phyloP scores from a whole-genome alignment of 2,113 vertebrate species.

The Mesocricetus auratus region DNA sequence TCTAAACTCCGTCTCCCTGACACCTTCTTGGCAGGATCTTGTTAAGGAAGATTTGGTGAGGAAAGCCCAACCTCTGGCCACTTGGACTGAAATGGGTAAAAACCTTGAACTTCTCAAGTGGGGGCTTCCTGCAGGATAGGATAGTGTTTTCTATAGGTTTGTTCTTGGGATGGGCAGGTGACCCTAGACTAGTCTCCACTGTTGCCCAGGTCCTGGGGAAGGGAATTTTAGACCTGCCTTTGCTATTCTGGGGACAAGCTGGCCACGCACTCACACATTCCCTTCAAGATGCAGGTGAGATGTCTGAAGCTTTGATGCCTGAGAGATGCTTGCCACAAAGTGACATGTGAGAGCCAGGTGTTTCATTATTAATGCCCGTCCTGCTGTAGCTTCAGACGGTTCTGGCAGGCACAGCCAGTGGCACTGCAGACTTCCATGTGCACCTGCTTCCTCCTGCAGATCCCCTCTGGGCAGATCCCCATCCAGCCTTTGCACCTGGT shows the following conservation, averaged over 20 bases:
- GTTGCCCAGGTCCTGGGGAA: not conserved
- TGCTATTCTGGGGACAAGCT: not conserved
- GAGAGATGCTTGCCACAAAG: not conserved
- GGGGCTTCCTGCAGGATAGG: too few species aligned
- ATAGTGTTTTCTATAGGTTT: not conserved
- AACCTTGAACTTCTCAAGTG: not conserved
- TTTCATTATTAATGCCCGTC: not conserved
- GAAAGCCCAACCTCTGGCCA: slow-evolving; percentile 15
- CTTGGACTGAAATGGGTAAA: not conserved
- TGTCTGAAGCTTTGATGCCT: not conserved
- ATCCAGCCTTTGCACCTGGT: slow-evolving; percentile 60
- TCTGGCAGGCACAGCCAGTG: rapidly evolving
- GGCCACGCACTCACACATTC: not conserved
- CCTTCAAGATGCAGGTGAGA: not conserved
- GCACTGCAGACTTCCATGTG: slow-evolving; percentile 15
- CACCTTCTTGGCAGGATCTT: slow-evolving; percentile 14
- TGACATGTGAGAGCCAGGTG: not conserved
- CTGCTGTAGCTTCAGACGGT: not conserved
- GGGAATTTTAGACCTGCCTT: not conserved
- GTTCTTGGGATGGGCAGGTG: rapidly evolving
- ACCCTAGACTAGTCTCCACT: not conserved
- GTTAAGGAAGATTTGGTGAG: slow-evolving; percentile 61
- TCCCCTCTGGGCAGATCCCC: slow-evolving; percentile 51
- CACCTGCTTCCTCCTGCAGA: slow-evolving; percentile 27
- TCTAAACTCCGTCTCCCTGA: slow-evolving; percentile 43